Evolutionary conservation across 2,797 vertebrate species (phyloP).

Genomic region (Avahi laniger): DNA sequence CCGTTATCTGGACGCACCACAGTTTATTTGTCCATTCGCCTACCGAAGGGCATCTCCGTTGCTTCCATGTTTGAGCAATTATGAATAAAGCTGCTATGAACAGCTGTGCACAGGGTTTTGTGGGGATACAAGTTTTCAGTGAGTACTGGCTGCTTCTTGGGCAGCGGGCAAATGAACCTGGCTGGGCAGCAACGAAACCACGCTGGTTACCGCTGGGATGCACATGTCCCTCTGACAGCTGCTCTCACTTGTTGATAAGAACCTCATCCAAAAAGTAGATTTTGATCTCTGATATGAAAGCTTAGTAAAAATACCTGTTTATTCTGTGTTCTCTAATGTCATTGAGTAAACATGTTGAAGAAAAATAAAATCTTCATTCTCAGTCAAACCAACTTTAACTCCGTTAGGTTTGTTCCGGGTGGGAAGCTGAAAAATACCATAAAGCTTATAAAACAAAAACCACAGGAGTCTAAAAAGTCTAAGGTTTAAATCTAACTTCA

Average conservation of each 20-base stretch:
- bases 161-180: too few relatives aligned
- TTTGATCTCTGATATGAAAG: not conserved
- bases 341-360: not conserved
- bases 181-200: not conserved
- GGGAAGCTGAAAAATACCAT: too few relatives aligned
- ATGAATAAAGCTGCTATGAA: not conserved
- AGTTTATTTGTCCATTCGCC: not conserved
- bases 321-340: not conserved
- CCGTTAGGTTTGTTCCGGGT: too few relatives aligned
- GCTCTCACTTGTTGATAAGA: not conserved
- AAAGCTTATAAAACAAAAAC: too few relatives aligned
- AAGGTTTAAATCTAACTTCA: too few relatives aligned
- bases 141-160: too few relatives aligned
- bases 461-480: too few relatives aligned
- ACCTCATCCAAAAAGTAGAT: not conserved
- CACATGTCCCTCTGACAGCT: not conserved
- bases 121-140: not conserved
- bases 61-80: not conserved
- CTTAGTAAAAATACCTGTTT: not conserved
- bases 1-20: not conserved
- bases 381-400: not conserved
- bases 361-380: not conserved
- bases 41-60: not conserved
- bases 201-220: not conserved
- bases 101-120: not conserved